Evolutionary conservation across 2,113 vertebrate species (phyloP).

Genomic region (Coturnix japonica): DNA sequence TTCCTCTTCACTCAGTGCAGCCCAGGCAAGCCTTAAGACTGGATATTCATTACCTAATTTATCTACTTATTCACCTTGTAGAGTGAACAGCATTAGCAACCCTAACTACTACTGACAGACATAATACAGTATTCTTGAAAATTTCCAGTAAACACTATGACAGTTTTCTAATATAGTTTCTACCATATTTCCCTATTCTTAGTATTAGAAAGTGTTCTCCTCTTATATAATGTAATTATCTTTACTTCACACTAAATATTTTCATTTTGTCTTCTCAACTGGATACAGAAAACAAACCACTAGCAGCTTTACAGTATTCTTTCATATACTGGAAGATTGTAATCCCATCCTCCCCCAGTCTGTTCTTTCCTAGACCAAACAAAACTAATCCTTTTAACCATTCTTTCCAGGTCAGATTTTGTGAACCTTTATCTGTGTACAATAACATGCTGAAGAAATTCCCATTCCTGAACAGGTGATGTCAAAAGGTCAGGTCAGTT

Average conservation of each 20-base stretch:
- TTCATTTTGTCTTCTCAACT: neutral
- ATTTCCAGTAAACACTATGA: neutral
- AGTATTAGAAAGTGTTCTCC: neutral
- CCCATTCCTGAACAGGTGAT: constrained; percentile 51
- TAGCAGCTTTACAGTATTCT: constrained; percentile 25
- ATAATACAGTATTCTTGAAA: neutral
- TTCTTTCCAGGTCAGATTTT: constrained; percentile 63
- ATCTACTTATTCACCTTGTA: neutral
- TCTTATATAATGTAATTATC: neutral
- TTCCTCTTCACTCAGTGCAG: too few relatives aligned
- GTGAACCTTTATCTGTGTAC: constrained; percentile 46
- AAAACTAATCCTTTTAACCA: constrained; percentile 55
- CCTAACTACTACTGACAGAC: neutral
- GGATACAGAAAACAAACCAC: neutral
- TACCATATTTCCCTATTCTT: neutral
- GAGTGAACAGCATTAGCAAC: neutral
- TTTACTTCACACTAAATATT: neutral
- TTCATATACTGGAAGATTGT: constrained; percentile 20
- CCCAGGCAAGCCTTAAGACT: too few relatives aligned
- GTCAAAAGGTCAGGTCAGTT: constrained; percentile 40
- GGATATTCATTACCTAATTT: neutral
- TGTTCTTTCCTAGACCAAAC: constrained; percentile 62
- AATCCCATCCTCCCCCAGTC: constrained; percentile 55
- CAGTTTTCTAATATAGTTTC: neutral
- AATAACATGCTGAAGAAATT: constrained; percentile 12